Evolutionary conservation across 2,797 vertebrate species (phyloP).

Genomic region (Podarcis siculus): DNA sequence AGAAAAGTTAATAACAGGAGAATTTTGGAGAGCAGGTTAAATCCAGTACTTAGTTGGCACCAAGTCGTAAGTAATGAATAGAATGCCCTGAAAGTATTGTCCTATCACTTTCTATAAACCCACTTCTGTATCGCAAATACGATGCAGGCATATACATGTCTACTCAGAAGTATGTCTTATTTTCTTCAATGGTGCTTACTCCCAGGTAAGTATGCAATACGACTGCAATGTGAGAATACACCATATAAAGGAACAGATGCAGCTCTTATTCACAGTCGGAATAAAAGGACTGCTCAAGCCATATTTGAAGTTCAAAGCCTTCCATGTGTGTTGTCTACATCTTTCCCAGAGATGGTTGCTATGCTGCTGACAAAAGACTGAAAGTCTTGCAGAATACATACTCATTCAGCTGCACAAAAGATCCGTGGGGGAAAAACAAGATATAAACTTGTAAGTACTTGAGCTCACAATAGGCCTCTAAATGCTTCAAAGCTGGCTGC

Average conservation of each 20-base stretch:
- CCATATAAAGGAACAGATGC: background rate
- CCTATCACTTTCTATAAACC: constrained; percentile 23
- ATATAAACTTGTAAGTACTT: constrained; percentile 46
- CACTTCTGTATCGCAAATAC: background rate
- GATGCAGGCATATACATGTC: background rate
- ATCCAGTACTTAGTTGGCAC: background rate
- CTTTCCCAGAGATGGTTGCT: constrained; percentile 45
- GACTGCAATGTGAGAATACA: background rate
- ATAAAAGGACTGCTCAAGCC: background rate
- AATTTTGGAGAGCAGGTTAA: background rate
- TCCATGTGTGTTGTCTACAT: constrained; percentile 12
- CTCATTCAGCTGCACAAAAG: constrained; percentile 56
- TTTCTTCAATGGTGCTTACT: background rate
- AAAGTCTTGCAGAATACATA: constrained; percentile 23
- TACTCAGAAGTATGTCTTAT: background rate
- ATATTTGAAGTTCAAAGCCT: constrained; percentile 44
- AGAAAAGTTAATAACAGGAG: background rate
- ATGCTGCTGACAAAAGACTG: constrained; percentile 52
- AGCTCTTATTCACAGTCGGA: constrained; percentile 20
- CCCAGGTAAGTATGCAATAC: background rate
- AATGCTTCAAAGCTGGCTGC: constrained; percentile 31
- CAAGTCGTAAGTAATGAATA: background rate
- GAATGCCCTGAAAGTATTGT: background rate
- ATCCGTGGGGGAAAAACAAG: constrained; percentile 54
- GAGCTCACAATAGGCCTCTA: constrained; percentile 53